Percentiles rank a stretch among this genome's conserved stretches.
Evolutionary conservation across 1,140 invertebrate genomes (phyloP).

Genomic region (Batillaria attramentaria): DNA sequence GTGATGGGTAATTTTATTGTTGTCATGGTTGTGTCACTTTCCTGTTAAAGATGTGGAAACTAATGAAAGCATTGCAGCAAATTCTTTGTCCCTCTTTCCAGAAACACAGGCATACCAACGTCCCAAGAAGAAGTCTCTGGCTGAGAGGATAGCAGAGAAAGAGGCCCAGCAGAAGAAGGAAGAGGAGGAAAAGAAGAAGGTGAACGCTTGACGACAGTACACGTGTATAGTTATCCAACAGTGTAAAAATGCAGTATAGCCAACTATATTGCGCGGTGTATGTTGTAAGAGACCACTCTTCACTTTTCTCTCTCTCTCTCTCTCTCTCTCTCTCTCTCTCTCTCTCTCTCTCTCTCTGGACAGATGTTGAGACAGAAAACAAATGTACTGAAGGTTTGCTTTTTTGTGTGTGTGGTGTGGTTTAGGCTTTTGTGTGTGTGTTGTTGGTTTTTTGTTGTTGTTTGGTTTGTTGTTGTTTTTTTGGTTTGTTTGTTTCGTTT

Average conservation of each 20-base stretch:
- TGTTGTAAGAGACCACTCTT: neutral
- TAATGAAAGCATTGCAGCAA: constrained; percentile 27
- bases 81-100: neutral
- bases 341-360: neutral
- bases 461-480: neutral
- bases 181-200: constrained; percentile 29
- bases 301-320: neutral
- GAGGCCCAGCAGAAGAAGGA: constrained; percentile 40
- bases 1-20: neutral
- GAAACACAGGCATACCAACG: constrained; percentile 49
- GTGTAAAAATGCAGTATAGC: neutral
- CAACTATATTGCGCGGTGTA: too few relatives aligned
- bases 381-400: too few relatives aligned
- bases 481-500: neutral
- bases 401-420: neutral
- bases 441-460: neutral
- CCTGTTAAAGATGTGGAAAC: neutral
- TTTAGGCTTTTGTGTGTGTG: neutral
- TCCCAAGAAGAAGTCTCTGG: constrained; percentile 59
- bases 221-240: too few relatives aligned
- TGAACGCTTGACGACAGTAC: too few relatives aligned
- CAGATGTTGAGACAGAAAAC: too few relatives aligned
- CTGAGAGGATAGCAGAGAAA: constrained; percentile 59
- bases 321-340: constrained; percentile 14
- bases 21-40: neutral